Conservation (phyloP, 2,888 invertebrate species). For the Notodonta ziczac region DNA sequence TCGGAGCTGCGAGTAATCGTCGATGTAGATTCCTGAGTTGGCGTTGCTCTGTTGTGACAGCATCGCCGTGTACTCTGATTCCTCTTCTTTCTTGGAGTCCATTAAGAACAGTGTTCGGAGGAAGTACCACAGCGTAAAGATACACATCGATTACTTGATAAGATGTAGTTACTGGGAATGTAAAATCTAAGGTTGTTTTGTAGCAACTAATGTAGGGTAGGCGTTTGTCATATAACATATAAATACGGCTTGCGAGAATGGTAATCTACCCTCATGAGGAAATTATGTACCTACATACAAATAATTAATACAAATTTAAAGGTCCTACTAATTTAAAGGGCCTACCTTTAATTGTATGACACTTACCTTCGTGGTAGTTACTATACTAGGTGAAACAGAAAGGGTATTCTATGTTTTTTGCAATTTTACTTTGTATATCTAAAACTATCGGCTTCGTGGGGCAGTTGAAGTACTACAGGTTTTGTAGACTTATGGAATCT, state of each 20-base stretch:
- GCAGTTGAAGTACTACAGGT: too few relatives aligned
- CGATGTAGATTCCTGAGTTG: constrained; percentile 45
- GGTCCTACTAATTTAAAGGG: too few relatives aligned
- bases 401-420: too few relatives aligned
- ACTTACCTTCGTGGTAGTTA: too few relatives aligned
- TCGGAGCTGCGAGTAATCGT: constrained; percentile 65
- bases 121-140: constrained; percentile 6
- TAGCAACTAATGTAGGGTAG: not conserved
- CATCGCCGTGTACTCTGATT: constrained; percentile 12
- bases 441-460: too few relatives aligned
- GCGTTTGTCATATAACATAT: not conserved
- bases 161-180: too few relatives aligned
- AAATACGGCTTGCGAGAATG: constrained; percentile 14
- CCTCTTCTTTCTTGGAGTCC: constrained; percentile 19
- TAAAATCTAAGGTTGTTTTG: not conserved
- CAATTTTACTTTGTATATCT: too few relatives aligned
- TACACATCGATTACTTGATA: constrained; percentile 13
- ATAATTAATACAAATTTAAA: too few relatives aligned
- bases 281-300: not conserved
- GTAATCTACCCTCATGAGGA: constrained; percentile 9
- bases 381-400: too few relatives aligned
- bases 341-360: too few relatives aligned
- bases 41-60: constrained; percentile 12
- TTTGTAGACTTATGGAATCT: too few relatives aligned
- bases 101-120: constrained; percentile 17